Evolutionary conservation across 2,113 vertebrate genomes (phyloP).

Genomic region (Ornithorhynchus anatinus): DNA sequence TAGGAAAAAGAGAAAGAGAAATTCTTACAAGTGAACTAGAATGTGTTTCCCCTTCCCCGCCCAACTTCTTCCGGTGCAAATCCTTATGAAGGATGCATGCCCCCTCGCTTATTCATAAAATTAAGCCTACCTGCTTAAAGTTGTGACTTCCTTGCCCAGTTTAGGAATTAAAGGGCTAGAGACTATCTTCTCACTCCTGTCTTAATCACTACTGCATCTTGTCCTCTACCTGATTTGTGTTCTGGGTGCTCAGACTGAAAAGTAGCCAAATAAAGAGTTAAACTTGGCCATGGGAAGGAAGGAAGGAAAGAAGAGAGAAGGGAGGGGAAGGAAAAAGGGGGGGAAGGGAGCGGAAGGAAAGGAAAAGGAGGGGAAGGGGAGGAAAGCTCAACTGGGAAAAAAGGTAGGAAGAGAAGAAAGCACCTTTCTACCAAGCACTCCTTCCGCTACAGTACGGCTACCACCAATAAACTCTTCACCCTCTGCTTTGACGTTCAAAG

Average conservation of each 20-base stretch:
- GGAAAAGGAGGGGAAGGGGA: slow-evolving; percentile 1
- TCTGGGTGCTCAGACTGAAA: slow-evolving; percentile 3
- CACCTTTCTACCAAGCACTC: background rate
- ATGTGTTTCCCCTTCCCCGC: background rate
- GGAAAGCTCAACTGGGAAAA: background rate
- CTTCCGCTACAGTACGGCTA: too few relatives aligned
- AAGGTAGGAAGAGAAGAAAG: background rate
- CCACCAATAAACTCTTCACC: too few relatives aligned
- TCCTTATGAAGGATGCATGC: background rate
- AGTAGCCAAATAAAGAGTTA: too few relatives aligned
- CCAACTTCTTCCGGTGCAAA: background rate
- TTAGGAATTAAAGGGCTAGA: slow-evolving; percentile 7
- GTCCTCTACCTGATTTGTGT: background rate
- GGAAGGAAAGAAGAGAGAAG: too few relatives aligned
- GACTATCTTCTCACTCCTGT: slow-evolving; percentile 9
- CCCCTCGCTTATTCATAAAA: slow-evolving; percentile 2
- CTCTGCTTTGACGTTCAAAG: too few relatives aligned
- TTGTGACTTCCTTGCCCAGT: too few relatives aligned
- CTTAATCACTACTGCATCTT: background rate
- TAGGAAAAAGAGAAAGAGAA: background rate
- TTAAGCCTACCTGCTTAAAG: slow-evolving; percentile 2
- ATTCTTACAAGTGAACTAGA: background rate
- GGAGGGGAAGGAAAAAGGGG: too few relatives aligned
- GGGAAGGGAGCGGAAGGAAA: too few relatives aligned
- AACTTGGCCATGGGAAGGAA: too few relatives aligned